phyloP scores from a whole-genome alignment of 2,888 invertebrate species.

The Protonemura montana region DNA sequence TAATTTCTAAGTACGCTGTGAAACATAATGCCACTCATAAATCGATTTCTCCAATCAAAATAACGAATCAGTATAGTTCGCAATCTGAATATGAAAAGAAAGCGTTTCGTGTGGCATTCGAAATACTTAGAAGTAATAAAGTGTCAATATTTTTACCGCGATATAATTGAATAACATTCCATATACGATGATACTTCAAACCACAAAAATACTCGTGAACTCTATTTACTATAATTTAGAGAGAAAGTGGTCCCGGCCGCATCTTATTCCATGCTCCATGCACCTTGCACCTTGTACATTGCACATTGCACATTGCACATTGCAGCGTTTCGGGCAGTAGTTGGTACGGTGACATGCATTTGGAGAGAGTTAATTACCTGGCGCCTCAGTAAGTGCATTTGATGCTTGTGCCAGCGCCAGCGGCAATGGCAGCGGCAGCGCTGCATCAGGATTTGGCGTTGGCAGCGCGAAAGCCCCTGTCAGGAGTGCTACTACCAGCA shows the following conservation, averaged over 20 bases:
- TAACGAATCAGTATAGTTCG: not conserved
- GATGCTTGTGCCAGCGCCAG: slow-evolving; percentile 7
- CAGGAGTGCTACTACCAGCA: slow-evolving; percentile 20
- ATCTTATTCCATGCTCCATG: too few relatives aligned
- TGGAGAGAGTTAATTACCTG: not conserved
- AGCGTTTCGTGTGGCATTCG: not conserved
- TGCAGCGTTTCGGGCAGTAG: too few relatives aligned
- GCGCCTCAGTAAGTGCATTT: slow-evolving; percentile 24
- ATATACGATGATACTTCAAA: not conserved
- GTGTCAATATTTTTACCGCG: not conserved
- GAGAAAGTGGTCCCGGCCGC: too few relatives aligned
- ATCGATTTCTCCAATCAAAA: not conserved
- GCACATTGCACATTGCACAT: too few relatives aligned
- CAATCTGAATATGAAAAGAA: not conserved
- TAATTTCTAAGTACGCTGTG: not conserved
- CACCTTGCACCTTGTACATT: too few relatives aligned
- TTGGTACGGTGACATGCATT: too few relatives aligned
- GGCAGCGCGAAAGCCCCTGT: slow-evolving; percentile 24
- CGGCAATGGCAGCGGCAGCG: not conserved
- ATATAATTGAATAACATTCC: not conserved
- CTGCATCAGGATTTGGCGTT: not conserved
- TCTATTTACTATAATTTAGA: too few relatives aligned
- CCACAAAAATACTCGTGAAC: too few relatives aligned
- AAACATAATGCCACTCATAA: not conserved
- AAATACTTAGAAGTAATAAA: not conserved